Evolutionary conservation across 2,113 vertebrate species (phyloP).

Genomic region (Centropus unirufus): DNA sequence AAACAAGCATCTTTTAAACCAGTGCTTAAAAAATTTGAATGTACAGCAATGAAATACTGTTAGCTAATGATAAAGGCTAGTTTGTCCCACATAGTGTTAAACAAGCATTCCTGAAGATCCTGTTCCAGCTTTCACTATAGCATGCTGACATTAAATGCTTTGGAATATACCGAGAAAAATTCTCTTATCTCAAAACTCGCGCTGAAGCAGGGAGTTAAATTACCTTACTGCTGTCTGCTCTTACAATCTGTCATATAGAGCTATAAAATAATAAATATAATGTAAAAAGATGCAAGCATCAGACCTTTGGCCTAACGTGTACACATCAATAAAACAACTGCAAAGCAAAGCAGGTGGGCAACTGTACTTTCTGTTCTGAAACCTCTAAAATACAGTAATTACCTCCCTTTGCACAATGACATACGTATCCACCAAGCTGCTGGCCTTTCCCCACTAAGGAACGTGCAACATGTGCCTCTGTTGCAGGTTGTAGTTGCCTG

Average conservation of each 20-base stretch:
- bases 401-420: not conserved
- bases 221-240: not conserved
- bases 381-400: not conserved
- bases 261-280: constrained; percentile 25
- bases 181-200: not conserved
- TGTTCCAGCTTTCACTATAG: not conserved
- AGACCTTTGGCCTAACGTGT: not conserved
- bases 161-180: not conserved
- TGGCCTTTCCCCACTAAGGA: not conserved
- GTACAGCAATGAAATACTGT: not conserved
- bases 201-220: not conserved
- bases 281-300: not conserved
- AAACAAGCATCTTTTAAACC: not conserved
- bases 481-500: not conserved
- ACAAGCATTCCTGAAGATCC: constrained; percentile 17
- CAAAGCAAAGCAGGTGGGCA: constrained; percentile 5
- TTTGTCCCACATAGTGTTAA: not conserved
- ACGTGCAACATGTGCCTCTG: not conserved
- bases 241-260: not conserved
- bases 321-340: not conserved
- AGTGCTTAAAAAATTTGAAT: not conserved
- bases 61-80: not conserved
- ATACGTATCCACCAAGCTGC: not conserved
- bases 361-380: not conserved
- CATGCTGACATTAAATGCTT: not conserved